Evolutionary conservation across 2,797 vertebrate genomes (phyloP).

Genomic region (Myotis planiceps): DNA sequence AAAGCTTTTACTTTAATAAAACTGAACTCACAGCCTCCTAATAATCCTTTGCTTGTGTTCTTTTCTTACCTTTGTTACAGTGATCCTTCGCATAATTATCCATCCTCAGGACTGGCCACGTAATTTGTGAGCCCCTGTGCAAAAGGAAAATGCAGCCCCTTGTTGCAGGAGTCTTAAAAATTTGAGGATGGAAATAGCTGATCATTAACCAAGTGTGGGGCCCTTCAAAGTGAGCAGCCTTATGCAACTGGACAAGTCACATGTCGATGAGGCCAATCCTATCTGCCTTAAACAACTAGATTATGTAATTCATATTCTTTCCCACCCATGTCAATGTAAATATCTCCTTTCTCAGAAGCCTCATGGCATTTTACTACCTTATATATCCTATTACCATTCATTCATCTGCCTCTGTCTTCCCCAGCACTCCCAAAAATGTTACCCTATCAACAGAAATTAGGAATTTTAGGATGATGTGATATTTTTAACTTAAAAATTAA

Average conservation of each 20-base stretch:
- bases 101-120: not conserved
- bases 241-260: not conserved
- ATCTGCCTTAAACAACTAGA: not conserved
- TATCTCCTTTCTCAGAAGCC: not conserved
- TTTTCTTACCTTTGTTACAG: not conserved
- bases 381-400: not conserved
- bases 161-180: not conserved
- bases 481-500: not conserved
- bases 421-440: not conserved
- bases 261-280: fast-evolving
- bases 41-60: not conserved
- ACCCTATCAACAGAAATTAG: not conserved
- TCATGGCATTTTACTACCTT: not conserved
- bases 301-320: not conserved
- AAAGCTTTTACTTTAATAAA: not conserved
- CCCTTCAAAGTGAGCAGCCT: not conserved
- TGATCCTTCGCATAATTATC: not conserved
- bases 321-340: not conserved
- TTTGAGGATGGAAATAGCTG: not conserved
- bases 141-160: not conserved
- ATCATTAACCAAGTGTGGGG: not conserved
- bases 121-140: not conserved
- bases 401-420: not conserved
- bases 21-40: not conserved
- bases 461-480: not conserved